Evolutionary conservation across 2,797 vertebrate genomes (phyloP).

Genomic region (Anolis apletophallus): DNA sequence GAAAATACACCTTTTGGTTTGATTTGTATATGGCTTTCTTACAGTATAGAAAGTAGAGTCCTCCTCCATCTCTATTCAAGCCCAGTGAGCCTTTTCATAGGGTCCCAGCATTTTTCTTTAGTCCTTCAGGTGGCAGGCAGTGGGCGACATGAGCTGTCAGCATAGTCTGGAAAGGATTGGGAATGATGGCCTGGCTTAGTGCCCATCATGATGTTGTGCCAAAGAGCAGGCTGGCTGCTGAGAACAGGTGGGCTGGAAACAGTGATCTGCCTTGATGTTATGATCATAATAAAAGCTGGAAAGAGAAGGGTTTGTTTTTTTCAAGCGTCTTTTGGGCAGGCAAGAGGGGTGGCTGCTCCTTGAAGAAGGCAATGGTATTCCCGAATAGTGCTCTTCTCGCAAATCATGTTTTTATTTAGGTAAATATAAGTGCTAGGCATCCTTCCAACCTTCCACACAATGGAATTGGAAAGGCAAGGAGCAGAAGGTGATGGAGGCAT

Average conservation of each 20-base stretch:
- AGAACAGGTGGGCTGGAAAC: slow-evolving; percentile 13
- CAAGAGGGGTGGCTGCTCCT: not conserved
- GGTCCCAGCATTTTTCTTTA: not conserved
- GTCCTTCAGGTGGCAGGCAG: slow-evolving; percentile 7
- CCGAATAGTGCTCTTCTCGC: not conserved
- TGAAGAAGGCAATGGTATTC: not conserved
- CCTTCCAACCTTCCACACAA: not conserved
- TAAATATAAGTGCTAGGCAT: not conserved
- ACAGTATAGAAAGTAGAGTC: not conserved
- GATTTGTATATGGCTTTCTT: not conserved
- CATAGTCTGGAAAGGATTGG: slow-evolving; percentile 1
- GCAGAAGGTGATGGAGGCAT: not conserved
- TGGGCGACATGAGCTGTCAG: not conserved
- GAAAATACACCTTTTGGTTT: not conserved
- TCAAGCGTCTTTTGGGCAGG: not conserved
- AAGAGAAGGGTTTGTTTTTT: not conserved
- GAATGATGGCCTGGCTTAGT: not conserved
- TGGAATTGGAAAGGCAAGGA: not conserved
- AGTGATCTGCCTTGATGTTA: slow-evolving; percentile 3
- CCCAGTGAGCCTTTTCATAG: not conserved
- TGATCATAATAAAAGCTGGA: not conserved
- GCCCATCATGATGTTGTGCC: not conserved
- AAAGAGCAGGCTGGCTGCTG: slow-evolving; percentile 1
- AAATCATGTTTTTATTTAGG: not conserved
- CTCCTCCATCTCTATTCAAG: not conserved